Conservation (phyloP, 1,140 invertebrate genomes). For the Megalonaias nervosa region DNA sequence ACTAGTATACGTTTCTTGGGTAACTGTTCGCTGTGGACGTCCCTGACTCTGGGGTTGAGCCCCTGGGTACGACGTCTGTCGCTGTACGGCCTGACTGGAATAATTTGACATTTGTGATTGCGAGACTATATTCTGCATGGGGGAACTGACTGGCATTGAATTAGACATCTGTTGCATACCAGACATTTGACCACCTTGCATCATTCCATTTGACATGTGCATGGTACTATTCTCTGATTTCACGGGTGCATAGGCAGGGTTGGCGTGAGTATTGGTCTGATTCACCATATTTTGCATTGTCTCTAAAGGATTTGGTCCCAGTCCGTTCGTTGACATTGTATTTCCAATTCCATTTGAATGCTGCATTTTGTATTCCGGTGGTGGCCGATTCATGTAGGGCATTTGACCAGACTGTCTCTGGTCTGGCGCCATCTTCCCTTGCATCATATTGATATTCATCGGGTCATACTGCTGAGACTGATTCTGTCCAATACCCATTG, state of each 20-base stretch:
- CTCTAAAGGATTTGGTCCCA: slow-evolving; percentile 61
- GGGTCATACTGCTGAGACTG: slow-evolving; percentile 46
- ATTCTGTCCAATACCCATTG: slow-evolving; percentile 58
- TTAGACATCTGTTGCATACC: slow-evolving; percentile 46
- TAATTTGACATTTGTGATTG: slow-evolving; percentile 30
- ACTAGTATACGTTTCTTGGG: slow-evolving; percentile 62
- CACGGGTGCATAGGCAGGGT: slow-evolving; percentile 53
- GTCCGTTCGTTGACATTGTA: slow-evolving; percentile 25
- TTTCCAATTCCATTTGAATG: slow-evolving; percentile 31
- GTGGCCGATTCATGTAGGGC: slow-evolving; percentile 62
- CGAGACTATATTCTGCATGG: slow-evolving; percentile 26
- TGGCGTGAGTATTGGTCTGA: slow-evolving; percentile 56
- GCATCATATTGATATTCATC: slow-evolving; percentile 42
- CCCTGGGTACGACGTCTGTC: slow-evolving; percentile 50
- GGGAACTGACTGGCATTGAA: slow-evolving; percentile 8
- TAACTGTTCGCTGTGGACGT: slow-evolving; percentile 36
- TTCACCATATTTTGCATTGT: slow-evolving; percentile 71
- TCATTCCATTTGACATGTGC: slow-evolving; percentile 45
- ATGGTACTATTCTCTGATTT: slow-evolving; percentile 53
- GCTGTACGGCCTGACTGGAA: slow-evolving; percentile 42
- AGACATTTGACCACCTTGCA: slow-evolving; percentile 56
- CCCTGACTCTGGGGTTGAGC: slow-evolving; percentile 28
- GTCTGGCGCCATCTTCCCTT: slow-evolving; percentile 51
- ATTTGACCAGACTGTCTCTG: slow-evolving; percentile 50
- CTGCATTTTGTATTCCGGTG: slow-evolving; percentile 67